Percentiles rank a stretch among this genome's conserved stretches.
phyloP scores from a whole-genome alignment of 2,113 vertebrate genomes.

The Trochalopteron elliotii region DNA sequence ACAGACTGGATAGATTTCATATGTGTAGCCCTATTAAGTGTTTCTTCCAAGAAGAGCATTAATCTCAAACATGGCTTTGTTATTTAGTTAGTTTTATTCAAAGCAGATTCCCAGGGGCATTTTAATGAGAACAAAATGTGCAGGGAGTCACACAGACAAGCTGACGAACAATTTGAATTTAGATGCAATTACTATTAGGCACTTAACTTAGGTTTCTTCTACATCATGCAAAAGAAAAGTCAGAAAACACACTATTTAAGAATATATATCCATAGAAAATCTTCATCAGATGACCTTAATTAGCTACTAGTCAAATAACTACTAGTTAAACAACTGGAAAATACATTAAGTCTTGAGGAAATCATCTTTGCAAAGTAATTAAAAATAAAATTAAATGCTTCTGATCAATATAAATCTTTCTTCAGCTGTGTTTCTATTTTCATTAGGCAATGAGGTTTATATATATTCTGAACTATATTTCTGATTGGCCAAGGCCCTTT shows the following conservation, averaged over 20 bases:
- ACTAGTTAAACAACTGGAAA: background rate
- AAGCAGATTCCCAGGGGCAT: background rate
- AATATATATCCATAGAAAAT: background rate
- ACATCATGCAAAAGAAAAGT: background rate
- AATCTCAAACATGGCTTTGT: conserved; percentile 28
- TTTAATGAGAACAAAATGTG: conserved; percentile 51
- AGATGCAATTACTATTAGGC: conserved; percentile 21
- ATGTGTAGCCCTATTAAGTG: conserved; percentile 4
- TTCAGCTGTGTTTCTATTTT: background rate
- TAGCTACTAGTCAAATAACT: background rate
- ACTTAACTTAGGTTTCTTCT: background rate
- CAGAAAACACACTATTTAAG: background rate
- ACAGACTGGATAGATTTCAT: background rate
- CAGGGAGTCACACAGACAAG: background rate
- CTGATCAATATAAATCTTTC: background rate
- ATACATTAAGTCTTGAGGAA: background rate
- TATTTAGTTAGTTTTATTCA: conserved; percentile 52
- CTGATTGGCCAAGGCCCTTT: background rate
- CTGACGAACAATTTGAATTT: conserved; percentile 61
- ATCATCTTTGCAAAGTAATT: background rate
- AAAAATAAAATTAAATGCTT: background rate
- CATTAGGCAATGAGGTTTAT: background rate
- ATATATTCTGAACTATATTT: background rate
- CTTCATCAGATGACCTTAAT: background rate
- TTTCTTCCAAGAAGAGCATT: conserved; percentile 39